Percentiles rank a stretch among this genome's conserved stretches.
phyloP scores from a whole-genome alignment of 2,888 invertebrate genomes.

The Oeneis ivallda region DNA sequence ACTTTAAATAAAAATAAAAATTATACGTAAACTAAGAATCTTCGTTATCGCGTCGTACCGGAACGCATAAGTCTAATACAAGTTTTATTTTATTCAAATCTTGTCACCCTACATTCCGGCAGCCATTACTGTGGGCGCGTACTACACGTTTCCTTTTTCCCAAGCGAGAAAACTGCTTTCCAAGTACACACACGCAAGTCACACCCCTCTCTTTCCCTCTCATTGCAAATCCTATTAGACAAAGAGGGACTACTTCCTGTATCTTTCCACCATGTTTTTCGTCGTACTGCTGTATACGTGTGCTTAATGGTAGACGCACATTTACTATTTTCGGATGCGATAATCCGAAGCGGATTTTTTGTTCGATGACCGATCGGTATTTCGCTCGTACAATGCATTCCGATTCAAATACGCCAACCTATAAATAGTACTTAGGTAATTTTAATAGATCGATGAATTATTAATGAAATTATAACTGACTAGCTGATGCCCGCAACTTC shows the following conservation, averaged over 20 bases:
- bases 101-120: slow-evolving; percentile 33
- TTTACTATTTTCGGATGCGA: slow-evolving; percentile 8
- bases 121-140: slow-evolving; percentile 33
- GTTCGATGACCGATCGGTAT: no score
- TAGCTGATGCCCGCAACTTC: no score
- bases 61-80: not conserved
- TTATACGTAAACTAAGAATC: no score
- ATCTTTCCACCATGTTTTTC: slow-evolving; percentile 23
- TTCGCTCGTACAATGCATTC: no score
- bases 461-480: no score
- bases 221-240: slow-evolving; percentile 9
- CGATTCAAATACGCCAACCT: no score
- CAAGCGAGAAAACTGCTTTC: slow-evolving; percentile 38
- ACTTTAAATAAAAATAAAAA: no score
- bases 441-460: no score
- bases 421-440: no score
- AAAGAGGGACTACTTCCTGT: slow-evolving; percentile 9
- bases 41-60: no score
- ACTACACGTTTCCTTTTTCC: slow-evolving; percentile 39
- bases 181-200: slow-evolving; percentile 29
- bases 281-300: slow-evolving; percentile 11
- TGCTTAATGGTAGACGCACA: not conserved
- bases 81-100: slow-evolving; percentile 11
- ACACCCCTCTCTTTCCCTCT: slow-evolving; percentile 24
- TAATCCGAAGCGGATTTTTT: no score